A percentile compares a stretch with the other conserved stretches of the same genome.
Evolutionary conservation across 2,888 invertebrate genomes (phyloP).

Genomic region (Lapara coniferarum): DNA sequence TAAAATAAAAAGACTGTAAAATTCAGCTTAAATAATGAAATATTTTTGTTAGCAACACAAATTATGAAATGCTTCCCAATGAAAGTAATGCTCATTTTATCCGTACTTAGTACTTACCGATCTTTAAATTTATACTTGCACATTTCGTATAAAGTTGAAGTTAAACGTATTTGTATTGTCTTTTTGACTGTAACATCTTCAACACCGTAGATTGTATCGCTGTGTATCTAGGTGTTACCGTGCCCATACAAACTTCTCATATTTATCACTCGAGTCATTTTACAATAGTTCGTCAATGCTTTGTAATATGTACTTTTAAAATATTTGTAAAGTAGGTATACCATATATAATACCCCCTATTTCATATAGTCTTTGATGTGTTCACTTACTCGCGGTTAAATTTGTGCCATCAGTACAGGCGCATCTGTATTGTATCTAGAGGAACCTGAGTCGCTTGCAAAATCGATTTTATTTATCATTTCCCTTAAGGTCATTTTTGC

Average conservation of each 20-base stretch:
- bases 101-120: background rate
- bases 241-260: background rate
- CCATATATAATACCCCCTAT: constrained; percentile 1
- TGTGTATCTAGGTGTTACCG: background rate
- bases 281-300: constrained; percentile 12
- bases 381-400: constrained; percentile 21
- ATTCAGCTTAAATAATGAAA: background rate
- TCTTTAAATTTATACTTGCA: background rate
- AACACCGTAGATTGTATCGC: background rate
- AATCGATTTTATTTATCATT: background rate
- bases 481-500: background rate
- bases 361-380: constrained; percentile 24
- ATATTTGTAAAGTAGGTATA: constrained; percentile 10
- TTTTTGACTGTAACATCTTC: background rate
- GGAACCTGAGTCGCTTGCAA: background rate
- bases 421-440: background rate
- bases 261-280: background rate
- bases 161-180: background rate
- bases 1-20: constrained; percentile 4
- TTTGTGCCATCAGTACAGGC: constrained; percentile 14
- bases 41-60: background rate
- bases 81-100: constrained; percentile 6
- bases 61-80: constrained; percentile 12
- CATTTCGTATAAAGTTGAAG: background rate
- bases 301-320: background rate